Evolutionary conservation across 1,140 invertebrate species (phyloP), one percentile per base, ranked within the genome.

Genomic region (Ganaspis sp.): DNA sequence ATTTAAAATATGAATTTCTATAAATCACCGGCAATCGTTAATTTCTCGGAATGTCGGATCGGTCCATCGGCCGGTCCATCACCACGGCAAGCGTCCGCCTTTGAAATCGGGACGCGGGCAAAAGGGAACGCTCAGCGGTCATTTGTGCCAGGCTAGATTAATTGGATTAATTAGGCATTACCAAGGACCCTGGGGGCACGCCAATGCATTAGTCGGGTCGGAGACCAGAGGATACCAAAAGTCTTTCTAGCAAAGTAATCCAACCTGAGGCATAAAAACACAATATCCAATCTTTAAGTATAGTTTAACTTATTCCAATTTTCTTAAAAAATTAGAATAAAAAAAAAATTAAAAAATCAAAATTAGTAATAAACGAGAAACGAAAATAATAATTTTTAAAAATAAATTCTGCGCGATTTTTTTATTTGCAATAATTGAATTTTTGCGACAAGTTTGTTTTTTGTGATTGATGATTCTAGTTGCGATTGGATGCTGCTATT

Each of bases 91-190:
- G 70, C 77, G 80, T 78, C 82, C 72, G 79, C 72, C 81, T 81
- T 78, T 80, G 72, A 78, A 75, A 83, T 83, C 78, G 74, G 75
- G 40, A 54, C 17, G 69, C 38, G 73, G 53, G 73, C 77, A 69
- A 29, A 45, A 70, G 40, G 79, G 79, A 81, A 75, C 73, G 73
- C 77, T 83, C 86, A 80, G 87, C 85, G 89, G 88, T 90, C 89
- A 90, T 91, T 91, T 91, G 87, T 90, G 88, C 86, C 83, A 78
- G 86, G 84, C 85, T 89, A 90, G 89, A 91, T 91, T 91, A 90
- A 90, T 90, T 91, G 86, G 90, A 90, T 91, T 91, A 91, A 91
- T 91, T 91, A 91, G 89, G 87, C 86, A 91, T 91, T 90, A 90
- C 86, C 82, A 72, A 70, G 85, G 85, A 85, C 86, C 88, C 85